Percentiles rank a stretch among this genome's conserved stretches.
Conservation (phyloP, 2,888 invertebrate species). For the Dastarcus helophoroides region DNA sequence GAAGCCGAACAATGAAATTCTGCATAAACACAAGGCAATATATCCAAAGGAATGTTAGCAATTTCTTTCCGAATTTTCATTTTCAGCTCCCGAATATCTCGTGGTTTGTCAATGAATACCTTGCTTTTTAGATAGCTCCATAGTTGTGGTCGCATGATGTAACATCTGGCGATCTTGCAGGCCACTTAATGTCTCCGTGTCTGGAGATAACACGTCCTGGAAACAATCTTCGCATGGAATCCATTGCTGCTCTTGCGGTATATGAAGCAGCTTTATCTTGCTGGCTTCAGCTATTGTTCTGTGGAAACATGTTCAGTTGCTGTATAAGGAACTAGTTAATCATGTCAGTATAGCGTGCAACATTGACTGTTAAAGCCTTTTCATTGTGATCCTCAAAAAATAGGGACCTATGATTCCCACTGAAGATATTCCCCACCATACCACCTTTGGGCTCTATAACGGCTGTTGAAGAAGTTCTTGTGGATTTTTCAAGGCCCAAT, state of each 20-base stretch:
- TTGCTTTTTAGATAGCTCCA: too few relatives aligned
- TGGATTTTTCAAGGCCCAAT: not conserved
- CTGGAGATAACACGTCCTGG: not conserved
- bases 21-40: too few relatives aligned
- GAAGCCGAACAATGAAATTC: too few relatives aligned
- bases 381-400: not conserved
- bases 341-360: not conserved
- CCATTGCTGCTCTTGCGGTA: not conserved
- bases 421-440: not conserved
- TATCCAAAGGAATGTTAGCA: too few relatives aligned
- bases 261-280: not conserved
- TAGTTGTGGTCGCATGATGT: too few relatives aligned
- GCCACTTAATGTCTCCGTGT: not conserved
- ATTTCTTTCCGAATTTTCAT: too few relatives aligned
- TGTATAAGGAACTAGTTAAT: not conserved
- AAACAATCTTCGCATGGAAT: not conserved
- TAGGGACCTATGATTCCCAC: not conserved
- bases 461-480: not conserved
- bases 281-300: not conserved
- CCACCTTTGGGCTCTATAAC: not conserved
- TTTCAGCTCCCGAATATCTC: too few relatives aligned
- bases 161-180: too few relatives aligned
- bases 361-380: not conserved
- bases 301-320: not conserved
- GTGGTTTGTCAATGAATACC: too few relatives aligned